A percentile compares a stretch with the other conserved stretches of the same genome.
Evolutionary conservation across 2,797 vertebrate species (phyloP).

Genomic region (Avahi laniger): DNA sequence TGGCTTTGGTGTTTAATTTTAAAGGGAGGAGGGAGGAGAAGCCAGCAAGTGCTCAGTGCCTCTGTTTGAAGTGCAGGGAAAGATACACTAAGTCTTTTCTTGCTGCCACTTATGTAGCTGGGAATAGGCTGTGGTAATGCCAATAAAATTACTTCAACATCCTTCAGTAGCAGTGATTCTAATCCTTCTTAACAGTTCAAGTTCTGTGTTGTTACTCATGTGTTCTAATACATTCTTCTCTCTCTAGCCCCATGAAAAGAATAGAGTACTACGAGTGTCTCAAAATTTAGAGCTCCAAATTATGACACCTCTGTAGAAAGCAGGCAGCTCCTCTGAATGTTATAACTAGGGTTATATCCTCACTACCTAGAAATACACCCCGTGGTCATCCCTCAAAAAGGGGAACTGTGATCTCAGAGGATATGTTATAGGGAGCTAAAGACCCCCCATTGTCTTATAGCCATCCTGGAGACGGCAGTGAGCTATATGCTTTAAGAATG

Average conservation of each 20-base stretch:
- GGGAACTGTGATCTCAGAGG: neutral
- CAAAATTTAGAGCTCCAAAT: conserved; percentile 24
- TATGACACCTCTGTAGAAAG: neutral
- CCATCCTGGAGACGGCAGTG: neutral
- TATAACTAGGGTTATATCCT: neutral
- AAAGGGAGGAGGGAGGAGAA: neutral
- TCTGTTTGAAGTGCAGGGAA: neutral
- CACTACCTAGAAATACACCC: neutral
- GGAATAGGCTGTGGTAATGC: neutral
- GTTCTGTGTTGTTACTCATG: neutral
- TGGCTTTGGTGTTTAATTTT: conserved; percentile 19
- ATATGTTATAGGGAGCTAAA: neutral
- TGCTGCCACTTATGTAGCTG: neutral
- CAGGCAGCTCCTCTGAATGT: neutral
- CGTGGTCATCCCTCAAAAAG: neutral
- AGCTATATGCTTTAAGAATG: neutral
- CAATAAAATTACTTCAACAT: neutral
- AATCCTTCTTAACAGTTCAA: neutral
- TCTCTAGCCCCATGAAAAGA: neutral
- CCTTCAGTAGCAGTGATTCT: neutral
- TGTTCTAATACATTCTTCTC: neutral
- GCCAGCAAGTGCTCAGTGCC: neutral
- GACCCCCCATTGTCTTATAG: neutral
- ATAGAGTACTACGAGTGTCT: neutral
- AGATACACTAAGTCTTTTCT: neutral